phyloP scores from a whole-genome alignment of 2,888 invertebrate genomes.

The Celastrina argiolus region DNA sequence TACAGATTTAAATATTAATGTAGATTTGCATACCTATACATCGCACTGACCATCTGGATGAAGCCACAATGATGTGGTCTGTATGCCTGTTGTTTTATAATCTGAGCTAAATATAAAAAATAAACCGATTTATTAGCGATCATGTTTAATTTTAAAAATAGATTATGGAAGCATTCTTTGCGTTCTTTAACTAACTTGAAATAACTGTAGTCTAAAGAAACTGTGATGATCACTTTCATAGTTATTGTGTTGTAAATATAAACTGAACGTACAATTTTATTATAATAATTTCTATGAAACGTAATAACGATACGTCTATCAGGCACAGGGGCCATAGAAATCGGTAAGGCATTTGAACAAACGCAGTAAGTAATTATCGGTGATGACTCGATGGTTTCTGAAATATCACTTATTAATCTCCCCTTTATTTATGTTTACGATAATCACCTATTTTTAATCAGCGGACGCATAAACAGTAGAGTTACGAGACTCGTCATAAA shows the following conservation, averaged over 20 bases:
- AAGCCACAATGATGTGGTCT: too few species aligned
- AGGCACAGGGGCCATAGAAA: slow-evolving; percentile 15
- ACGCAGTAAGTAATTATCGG: slow-evolving; percentile 42
- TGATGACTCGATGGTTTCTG: slow-evolving; percentile 46
- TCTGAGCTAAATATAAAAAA: too few species aligned
- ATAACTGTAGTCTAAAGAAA: background rate
- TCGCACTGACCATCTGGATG: too few species aligned
- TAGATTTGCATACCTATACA: too few species aligned
- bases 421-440: slow-evolving; percentile 15
- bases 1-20: too few species aligned
- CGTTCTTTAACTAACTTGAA: background rate
- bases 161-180: too few species aligned
- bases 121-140: too few species aligned
- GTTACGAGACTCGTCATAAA: slow-evolving; percentile 55
- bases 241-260: background rate
- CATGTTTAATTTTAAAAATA: too few species aligned
- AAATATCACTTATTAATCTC: slow-evolving; percentile 3
- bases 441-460: slow-evolving; percentile 40
- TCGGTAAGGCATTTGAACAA: slow-evolving; percentile 10
- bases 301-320: slow-evolving; percentile 19
- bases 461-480: slow-evolving; percentile 57
- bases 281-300: slow-evolving; percentile 9
- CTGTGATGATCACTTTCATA: background rate
- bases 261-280: background rate
- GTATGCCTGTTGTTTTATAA: too few species aligned